Percentiles rank a stretch among this genome's conserved stretches.
Conservation (phyloP, 2,113 vertebrate species). For the Nipponia nippon region DNA sequence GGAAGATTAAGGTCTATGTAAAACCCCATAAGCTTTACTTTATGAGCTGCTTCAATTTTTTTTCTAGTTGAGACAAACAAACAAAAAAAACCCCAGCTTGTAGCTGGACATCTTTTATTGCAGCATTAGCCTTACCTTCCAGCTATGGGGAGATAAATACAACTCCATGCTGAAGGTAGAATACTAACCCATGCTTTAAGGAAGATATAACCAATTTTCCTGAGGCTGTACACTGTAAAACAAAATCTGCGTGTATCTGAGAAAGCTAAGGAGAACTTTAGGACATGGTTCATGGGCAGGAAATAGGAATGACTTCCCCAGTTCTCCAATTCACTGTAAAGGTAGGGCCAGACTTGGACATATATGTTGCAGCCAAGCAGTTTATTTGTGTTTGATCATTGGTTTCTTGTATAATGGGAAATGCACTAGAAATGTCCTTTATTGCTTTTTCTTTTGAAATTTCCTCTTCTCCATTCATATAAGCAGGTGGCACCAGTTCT, state of each 20-base stretch:
- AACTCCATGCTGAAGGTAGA: background rate
- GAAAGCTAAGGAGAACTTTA: background rate
- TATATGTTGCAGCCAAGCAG: background rate
- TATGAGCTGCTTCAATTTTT: background rate
- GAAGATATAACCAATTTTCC: background rate
- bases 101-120: background rate
- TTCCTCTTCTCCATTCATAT: background rate
- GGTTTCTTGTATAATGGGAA: background rate
- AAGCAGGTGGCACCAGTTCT: background rate
- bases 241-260: background rate
- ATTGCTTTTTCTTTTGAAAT: background rate
- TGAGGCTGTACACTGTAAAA: background rate
- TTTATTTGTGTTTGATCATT: background rate
- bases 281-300: rapidly evolving
- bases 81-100: background rate
- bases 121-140: background rate
- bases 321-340: background rate
- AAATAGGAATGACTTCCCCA: background rate
- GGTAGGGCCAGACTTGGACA: background rate
- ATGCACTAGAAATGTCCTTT: background rate
- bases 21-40: background rate
- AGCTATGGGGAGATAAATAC: background rate
- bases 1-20: background rate
- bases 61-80: background rate
- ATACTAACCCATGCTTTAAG: background rate